Base-by-base conservation (phyloP, 2,888 invertebrate species). In the Drosophila lutescens region DNA sequence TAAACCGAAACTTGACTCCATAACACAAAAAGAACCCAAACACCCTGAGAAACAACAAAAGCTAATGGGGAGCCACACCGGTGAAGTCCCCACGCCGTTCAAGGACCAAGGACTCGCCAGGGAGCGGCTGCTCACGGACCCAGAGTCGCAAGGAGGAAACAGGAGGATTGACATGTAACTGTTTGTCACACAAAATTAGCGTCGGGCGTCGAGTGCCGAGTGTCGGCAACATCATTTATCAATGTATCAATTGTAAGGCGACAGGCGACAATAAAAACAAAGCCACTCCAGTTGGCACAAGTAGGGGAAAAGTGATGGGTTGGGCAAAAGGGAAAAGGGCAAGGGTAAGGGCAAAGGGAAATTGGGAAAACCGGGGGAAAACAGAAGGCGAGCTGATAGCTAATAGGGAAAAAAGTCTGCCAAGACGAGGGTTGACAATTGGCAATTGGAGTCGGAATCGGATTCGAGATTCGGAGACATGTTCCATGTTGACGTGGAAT, bases 151-250 rank as follows among this genome's bases (percentile, higher is more conserved):
- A 57, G 53, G 41, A 59, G 40, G 55, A 40, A 32, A 32, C 58
- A 40, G 76, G 71, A 49, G 76, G 67, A 82, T 82, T 83, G 86
- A 85, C 83, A 74, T 82, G 72, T 72, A 70, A 69, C 62, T 71
- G 50, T 86, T 82, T 82, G 86, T 82, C 82, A 86, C 86, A 83
- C 78, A 69, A 82, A 82, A 82, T 82, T 86, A 86, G 75, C 78
- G 73, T 74, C 57, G 74, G 67, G 57, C 51, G 49, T 40, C 47
- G 55, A 47, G 51, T 41, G 50, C 46, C 70, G 57, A 62, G 56
- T 70, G 44, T 40, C 51, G 71, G 72, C 51, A 63, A 62, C 72
- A 71, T 71, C 71, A 71, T 71, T 71, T 71, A 71, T 74, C 74
- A 74, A 68, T 67, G 58, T 55, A 67, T 55, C 46, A 74, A 74